These are phyloP conservation scores for Poecilia picta DNA, from an alignment of 2,797 vertebrate species.

Conservation along the genomic window DNA sequence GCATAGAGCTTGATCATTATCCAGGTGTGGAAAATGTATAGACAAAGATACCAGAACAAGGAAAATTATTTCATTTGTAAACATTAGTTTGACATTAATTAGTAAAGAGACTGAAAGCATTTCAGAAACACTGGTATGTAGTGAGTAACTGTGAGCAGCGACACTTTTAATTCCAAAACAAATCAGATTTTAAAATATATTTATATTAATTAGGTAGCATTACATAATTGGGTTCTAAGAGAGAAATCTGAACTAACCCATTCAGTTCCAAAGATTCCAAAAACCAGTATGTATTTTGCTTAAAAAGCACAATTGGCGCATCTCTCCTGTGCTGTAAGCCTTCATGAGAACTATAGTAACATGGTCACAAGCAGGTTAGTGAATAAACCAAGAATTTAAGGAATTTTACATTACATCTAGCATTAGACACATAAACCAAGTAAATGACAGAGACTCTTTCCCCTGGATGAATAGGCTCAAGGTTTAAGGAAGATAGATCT, in stretches of 20 bases:
- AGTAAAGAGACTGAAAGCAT: neutral
- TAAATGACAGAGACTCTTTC: slow-evolving; percentile 14
- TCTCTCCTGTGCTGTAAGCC: neutral
- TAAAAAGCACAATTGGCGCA: neutral
- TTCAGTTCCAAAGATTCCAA: neutral
- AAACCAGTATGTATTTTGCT: neutral
- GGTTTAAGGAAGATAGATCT: slow-evolving; percentile 15
- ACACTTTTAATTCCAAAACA: neutral
- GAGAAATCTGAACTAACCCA: neutral
- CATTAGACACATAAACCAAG: slow-evolving; percentile 8
- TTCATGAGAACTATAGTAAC: neutral
- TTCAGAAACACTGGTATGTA: neutral
- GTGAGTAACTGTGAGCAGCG: neutral
- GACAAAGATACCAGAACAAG: neutral
- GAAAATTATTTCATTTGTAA: neutral
- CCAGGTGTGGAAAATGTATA: neutral
- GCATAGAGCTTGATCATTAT: neutral
- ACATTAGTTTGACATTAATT: neutral
- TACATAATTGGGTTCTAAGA: neutral
- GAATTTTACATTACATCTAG: slow-evolving; percentile 11
- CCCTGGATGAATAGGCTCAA: slow-evolving; percentile 26
- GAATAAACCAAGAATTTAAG: slow-evolving; percentile 15
- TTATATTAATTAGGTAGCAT: neutral
- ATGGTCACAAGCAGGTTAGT: neutral
- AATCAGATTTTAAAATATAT: neutral